Base-by-base conservation (phyloP, 1,140 invertebrate species). In the Triops cancriformis region DNA sequence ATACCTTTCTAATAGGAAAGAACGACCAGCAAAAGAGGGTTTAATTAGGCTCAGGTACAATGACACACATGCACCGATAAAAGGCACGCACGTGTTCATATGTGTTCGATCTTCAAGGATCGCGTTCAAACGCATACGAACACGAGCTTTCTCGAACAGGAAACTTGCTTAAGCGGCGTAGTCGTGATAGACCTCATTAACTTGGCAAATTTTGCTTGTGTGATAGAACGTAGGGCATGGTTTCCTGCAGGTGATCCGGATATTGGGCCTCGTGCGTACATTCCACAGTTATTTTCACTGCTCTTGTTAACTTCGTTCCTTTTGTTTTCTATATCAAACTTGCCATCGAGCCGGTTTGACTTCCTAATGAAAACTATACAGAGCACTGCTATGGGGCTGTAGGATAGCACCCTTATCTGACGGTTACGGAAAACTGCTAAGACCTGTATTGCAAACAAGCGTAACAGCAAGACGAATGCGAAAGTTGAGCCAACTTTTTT, bases 171-270 rank as follows among this genome's bases (percentile, higher is more conserved):
- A 64, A 64, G n/a, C 14, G 51, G 51, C 18, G 51, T 18, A 64
- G 18, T 64, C 51, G 23, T n/a, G 51, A 64, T 64, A 64, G 7
- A n/a, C 18, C 51, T 64, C 51, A 64, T 64, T 64, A 64, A 5
- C 18, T 64, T 64, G 51, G 14, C 51, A 64, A 64, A 18, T 64
- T 64, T 64, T 64, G 23, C 51, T 23, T 23, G 23, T 64, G 18
- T 37, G n/a, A 23, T 3, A 64, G 5, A 0, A 64, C 23, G 14
- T 18, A 5, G 1, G 14, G 14, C 18, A 23, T 0, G 0, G 51
- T 64, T 64, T 64, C 51, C 51, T 64, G 51, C 51, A 64, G 51
- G 51, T 64, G 51, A 64, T 14, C 51, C 51, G 51, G 51, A 64
- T 64, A 64, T 64, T 64, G 0, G 51, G 31, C 31, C 31, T 37